These are phyloP conservation scores for Lymantria monacha DNA, from an alignment of 2,888 invertebrate species.

Conservation along the genomic window DNA sequence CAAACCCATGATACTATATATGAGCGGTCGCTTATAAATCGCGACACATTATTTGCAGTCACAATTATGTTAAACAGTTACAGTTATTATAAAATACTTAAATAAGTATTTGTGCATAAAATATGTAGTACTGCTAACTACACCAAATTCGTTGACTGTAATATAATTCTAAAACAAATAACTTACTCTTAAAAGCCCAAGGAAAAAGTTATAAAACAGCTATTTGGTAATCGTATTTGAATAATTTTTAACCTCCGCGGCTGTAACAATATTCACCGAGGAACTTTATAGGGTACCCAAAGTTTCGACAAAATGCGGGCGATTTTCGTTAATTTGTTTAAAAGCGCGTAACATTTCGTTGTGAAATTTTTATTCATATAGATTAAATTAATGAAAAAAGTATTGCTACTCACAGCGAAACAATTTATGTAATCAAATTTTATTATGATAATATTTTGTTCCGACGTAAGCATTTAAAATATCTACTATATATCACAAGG, in stretches of 20 bases:
- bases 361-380: conserved; percentile 17
- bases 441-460: too few relatives aligned
- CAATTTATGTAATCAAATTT: too few relatives aligned
- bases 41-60: too few relatives aligned
- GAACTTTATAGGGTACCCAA: conserved; percentile 23
- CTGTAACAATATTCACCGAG: conserved; percentile 26
- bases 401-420: neutral
- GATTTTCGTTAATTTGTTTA: conserved; percentile 33
- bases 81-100: too few relatives aligned
- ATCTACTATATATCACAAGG: too few relatives aligned
- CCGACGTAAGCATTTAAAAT: too few relatives aligned
- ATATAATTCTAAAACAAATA: neutral
- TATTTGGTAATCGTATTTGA: conserved; percentile 29
- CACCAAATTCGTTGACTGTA: too few relatives aligned
- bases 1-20: too few relatives aligned
- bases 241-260: conserved; percentile 30
- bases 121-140: too few relatives aligned
- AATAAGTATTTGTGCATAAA: too few relatives aligned
- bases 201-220: conserved; percentile 22
- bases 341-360: conserved; percentile 17
- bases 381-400: conserved; percentile 14
- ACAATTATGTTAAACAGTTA: too few relatives aligned
- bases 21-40: too few relatives aligned
- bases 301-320: conserved; percentile 22
- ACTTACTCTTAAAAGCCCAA: conserved; percentile 12